Percentiles rank a stretch among this genome's conserved stretches.
phyloP scores from a whole-genome alignment of 2,888 invertebrate species.

The Nezara viridula region DNA sequence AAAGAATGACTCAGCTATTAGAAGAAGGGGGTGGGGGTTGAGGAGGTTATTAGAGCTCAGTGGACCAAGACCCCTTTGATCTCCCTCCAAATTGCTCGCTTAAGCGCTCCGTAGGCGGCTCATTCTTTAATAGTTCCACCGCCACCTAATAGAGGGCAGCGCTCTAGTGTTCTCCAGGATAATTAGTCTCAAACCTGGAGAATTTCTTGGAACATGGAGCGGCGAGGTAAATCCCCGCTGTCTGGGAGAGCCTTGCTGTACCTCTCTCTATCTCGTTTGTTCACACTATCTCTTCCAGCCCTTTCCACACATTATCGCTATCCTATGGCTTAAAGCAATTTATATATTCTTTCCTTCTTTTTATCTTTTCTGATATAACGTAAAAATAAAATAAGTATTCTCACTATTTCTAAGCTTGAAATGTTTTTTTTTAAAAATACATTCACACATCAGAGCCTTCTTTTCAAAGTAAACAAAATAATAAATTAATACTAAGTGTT shows the following conservation, averaged over 20 bases:
- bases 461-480: no score
- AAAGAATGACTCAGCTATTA: constrained; percentile 20
- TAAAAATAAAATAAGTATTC: neutral
- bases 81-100: constrained; percentile 21
- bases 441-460: no score
- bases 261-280: neutral
- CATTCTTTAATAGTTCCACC: neutral
- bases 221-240: neutral
- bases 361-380: neutral
- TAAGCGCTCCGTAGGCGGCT: neutral
- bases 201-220: neutral
- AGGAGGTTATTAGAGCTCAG: neutral
- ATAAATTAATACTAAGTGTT: no score
- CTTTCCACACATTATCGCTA: neutral
- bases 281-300: neutral
- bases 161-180: neutral
- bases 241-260: no score
- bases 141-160: neutral
- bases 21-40: neutral
- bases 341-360: neutral
- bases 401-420: neutral
- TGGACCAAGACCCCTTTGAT: neutral
- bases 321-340: neutral
- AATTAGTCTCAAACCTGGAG: neutral
- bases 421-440: no score